These are phyloP conservation scores for Coregonus ussuriensis DNA, from an alignment of 2,797 vertebrate genomes.

Conservation along the genomic window DNA sequence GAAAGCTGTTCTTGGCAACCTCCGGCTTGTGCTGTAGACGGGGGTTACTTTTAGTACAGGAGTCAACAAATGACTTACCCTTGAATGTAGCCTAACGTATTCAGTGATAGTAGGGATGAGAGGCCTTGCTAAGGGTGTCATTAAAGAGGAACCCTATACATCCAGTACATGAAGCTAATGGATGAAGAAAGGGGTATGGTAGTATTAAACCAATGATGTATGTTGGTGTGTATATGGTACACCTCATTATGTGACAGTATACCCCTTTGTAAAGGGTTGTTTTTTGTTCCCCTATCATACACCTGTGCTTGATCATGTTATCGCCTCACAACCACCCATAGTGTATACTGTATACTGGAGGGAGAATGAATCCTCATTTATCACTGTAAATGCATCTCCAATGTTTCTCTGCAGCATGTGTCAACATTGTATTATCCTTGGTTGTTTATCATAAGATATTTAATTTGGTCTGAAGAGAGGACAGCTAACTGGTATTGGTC, in stretches of 20 bases:
- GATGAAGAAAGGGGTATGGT: not conserved
- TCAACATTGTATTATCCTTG: not conserved
- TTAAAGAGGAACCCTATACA: too few relatives aligned
- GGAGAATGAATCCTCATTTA: constrained; percentile 1
- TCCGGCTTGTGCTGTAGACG: not conserved
- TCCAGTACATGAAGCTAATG: too few relatives aligned
- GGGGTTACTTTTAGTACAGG: not conserved
- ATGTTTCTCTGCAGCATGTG: not conserved
- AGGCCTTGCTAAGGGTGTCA: too few relatives aligned
- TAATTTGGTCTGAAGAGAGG: not conserved
- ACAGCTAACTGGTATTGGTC: not conserved
- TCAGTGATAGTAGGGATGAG: not conserved
- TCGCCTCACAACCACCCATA: constrained; percentile 3
- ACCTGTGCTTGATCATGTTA: not conserved
- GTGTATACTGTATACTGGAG: not conserved
- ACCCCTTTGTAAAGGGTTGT: not conserved
- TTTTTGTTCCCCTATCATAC: not conserved
- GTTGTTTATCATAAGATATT: too few relatives aligned
- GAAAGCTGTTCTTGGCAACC: not conserved
- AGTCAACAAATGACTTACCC: not conserved
- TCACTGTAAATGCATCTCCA: not conserved
- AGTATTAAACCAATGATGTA: not conserved
- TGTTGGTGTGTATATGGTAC: not conserved
- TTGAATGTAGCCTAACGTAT: not conserved
- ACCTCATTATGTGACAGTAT: not conserved